These are phyloP conservation scores for Hyposoter didymator DNA, from an alignment of 2,888 invertebrate species.

Conservation along the genomic window DNA sequence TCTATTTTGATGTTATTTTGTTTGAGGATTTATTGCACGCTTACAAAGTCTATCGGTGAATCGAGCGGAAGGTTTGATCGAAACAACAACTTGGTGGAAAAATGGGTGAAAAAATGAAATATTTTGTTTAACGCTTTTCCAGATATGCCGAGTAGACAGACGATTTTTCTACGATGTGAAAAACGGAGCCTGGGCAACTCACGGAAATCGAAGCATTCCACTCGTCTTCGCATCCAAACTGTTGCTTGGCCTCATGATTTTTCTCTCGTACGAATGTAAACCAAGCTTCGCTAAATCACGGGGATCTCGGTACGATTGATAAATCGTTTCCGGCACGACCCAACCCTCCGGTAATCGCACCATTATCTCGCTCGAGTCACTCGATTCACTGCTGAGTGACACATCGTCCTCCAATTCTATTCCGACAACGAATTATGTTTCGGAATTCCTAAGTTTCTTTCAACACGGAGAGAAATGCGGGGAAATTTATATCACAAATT, in stretches of 20 bases:
- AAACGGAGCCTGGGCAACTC: constrained; percentile 13
- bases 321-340: constrained; percentile 75
- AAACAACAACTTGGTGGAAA: too few relatives aligned
- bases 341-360: constrained; percentile 73
- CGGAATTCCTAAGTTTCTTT: background rate
- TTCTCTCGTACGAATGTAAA: constrained; percentile 19
- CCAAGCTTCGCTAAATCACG: constrained; percentile 59
- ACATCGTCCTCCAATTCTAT: constrained; percentile 59
- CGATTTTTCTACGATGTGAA: background rate
- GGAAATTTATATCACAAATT: too few relatives aligned
- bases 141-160: background rate
- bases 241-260: constrained; percentile 64
- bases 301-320: constrained; percentile 73
- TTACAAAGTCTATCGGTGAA: background rate
- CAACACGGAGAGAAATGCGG: too few relatives aligned
- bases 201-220: constrained; percentile 75
- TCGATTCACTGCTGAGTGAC: constrained; percentile 57
- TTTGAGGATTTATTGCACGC: background rate
- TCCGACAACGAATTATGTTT: constrained; percentile 13
- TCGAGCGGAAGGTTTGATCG: too few relatives aligned
- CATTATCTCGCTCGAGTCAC: constrained; percentile 32
- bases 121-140: background rate
- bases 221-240: constrained; percentile 72
- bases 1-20: background rate
- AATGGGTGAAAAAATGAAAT: background rate